These are phyloP conservation scores for Harpalus rufipes DNA, from an alignment of 2,888 invertebrate species.

Conservation along the genomic window DNA sequence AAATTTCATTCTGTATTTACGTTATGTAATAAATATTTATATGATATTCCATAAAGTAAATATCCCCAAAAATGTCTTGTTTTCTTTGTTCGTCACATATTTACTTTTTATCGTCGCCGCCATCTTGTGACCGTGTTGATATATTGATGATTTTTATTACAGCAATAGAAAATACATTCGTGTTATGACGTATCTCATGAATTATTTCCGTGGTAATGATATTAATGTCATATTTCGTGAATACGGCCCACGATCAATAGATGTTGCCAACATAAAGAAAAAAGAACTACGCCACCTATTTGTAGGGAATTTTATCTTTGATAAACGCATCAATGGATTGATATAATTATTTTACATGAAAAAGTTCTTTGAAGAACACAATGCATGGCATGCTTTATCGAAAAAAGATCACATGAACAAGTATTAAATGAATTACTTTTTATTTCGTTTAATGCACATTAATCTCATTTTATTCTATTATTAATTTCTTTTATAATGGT, in stretches of 20 bases:
- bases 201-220: conserved; percentile 37
- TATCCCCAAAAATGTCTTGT: conserved; percentile 33
- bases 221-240: conserved; percentile 40
- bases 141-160: conserved; percentile 44
- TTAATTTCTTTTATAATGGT: not conserved
- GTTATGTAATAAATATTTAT: conserved; percentile 29
- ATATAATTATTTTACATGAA: conserved; percentile 32
- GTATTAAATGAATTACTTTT: conserved; percentile 13
- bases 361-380: not conserved
- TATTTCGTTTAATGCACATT: conserved; percentile 14
- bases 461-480: not conserved
- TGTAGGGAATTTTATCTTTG: conserved; percentile 23
- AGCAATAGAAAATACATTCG: conserved; percentile 39
- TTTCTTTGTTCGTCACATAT: conserved; percentile 43
- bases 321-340: conserved; percentile 10
- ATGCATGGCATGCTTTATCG: conserved; percentile 1
- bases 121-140: conserved; percentile 10
- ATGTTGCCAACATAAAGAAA: conserved; percentile 29
- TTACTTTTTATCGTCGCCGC: conserved; percentile 27
- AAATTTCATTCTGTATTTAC: conserved; percentile 18
- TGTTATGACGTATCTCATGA: conserved; percentile 30
- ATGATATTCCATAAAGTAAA: conserved; percentile 27
- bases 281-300: not conserved
- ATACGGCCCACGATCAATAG: conserved; percentile 13
- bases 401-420: not conserved